These are phyloP conservation scores for Sebastiscus tertius DNA, from an alignment of 2,797 vertebrate genomes.

Conservation along the genomic window DNA sequence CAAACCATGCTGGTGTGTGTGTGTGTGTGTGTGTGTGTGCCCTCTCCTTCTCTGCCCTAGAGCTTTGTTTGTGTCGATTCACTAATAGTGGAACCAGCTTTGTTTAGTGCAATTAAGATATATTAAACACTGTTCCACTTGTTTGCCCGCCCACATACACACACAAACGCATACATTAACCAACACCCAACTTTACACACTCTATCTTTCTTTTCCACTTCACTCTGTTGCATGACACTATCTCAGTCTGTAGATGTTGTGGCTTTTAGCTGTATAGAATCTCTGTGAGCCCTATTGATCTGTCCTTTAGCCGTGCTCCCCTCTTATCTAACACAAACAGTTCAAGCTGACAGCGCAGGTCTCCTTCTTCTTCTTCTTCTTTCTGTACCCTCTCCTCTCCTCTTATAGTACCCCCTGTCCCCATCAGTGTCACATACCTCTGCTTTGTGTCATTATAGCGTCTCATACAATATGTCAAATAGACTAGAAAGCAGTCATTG, in stretches of 20 bases:
- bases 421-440: neutral
- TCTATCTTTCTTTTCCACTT: neutral
- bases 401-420: neutral
- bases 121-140: constrained; percentile 47
- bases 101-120: constrained; percentile 53
- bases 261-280: constrained; percentile 6
- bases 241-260: constrained; percentile 14
- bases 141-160: neutral
- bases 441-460: constrained; percentile 7
- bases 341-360: constrained; percentile 33
- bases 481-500: neutral
- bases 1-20: constrained; percentile 14
- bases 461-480: neutral
- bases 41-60: constrained; percentile 18
- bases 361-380: neutral
- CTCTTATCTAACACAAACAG: constrained; percentile 51
- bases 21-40: constrained; percentile 19
- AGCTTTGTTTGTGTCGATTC: constrained; percentile 47
- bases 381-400: neutral
- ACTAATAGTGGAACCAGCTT: constrained; percentile 12
- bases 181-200: neutral
- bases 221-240: constrained; percentile 4
- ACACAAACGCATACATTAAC: neutral
- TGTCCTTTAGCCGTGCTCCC: constrained; percentile 21
- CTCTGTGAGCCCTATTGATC: constrained; percentile 41